Evolutionary conservation across 2,113 vertebrate species (phyloP), one percentile per base, ranked within the genome.

Genomic region (Dipodomys merriami): DNA sequence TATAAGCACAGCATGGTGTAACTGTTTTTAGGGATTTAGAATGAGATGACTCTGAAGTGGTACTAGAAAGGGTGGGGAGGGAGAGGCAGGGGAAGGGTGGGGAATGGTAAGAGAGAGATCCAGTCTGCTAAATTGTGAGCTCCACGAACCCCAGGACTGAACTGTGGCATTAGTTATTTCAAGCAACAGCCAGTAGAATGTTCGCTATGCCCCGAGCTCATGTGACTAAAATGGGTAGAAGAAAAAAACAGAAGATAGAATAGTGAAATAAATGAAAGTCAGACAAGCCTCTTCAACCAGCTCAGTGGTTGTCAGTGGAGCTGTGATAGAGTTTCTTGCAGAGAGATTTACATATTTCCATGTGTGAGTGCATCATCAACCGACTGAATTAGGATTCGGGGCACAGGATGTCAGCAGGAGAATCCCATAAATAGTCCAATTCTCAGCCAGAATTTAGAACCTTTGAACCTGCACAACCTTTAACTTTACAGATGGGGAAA

Each of bases 151-250:
- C 18, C 33, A 53, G 2, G 2, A 27, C 18, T 10, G 4, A 23
- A 9, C 19, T 23, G 11, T 22, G n/a, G 8, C 8, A 1, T 23
- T 27, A 33, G 1, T 25, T 30, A 0, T 29, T 49, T 82, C 22
- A 65, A 22, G 35, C 86, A 77, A 44, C 12, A 27, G 15, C 1
- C 4, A 23, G 0, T 18, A 44, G 53, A 8, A 57, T n/a, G 13
- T 0, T 6, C 29, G 60, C 12, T 5, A 4, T 23, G 35, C 11
- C 13, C 12, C 0, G 20, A 20, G 30, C 1, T 15, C 78, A 60
- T 69, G 23, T 80, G 77, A 68, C 33, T 9, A 35, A 39, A 39
- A 27, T 6, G 19, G 4, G 5, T 7, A 35, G 23, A 69, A 67
- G 20, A 69, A n/a, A 25, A 39, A 57, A 74, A 4, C 12, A 23